phyloP scores from a whole-genome alignment of 2,888 invertebrate species.

The Alviniconcha strummeri region DNA sequence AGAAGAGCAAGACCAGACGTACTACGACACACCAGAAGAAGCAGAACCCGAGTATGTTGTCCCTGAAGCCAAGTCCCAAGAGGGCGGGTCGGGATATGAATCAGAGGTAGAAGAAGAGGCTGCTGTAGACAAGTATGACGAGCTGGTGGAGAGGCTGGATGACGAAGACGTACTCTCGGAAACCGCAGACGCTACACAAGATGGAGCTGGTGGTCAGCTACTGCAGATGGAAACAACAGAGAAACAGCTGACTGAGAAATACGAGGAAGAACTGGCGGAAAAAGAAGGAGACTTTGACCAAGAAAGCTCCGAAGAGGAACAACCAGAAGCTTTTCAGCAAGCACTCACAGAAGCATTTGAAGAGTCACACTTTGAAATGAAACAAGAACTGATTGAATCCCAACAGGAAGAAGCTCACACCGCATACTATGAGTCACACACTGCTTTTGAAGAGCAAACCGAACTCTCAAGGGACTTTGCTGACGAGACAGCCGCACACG shows the following conservation, averaged over 20 bases:
- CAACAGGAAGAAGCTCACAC: neutral
- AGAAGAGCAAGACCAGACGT: conserved; percentile 22
- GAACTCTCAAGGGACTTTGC: no score
- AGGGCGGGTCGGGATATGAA: conserved; percentile 29
- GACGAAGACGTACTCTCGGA: conserved; percentile 16
- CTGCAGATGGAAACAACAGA: conserved; percentile 22
- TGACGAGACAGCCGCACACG: no score
- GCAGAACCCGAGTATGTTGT: conserved; percentile 36
- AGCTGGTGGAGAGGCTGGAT: conserved; percentile 23
- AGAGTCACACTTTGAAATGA: neutral
- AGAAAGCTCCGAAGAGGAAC: neutral
- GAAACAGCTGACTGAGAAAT: conserved; percentile 25
- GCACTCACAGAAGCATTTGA: neutral
- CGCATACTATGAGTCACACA: no score
- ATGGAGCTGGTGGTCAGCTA: conserved; percentile 2
- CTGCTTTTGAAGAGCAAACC: no score
- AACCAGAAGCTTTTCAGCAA: neutral
- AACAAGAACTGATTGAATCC: neutral
- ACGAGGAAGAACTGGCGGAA: conserved; percentile 25
- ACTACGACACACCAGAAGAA: conserved; percentile 26
- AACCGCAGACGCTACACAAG: conserved; percentile 13
- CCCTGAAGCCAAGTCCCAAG: conserved; percentile 21
- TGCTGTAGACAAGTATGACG: conserved; percentile 21
- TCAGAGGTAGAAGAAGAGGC: conserved; percentile 24
- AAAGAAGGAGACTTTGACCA: conserved; percentile 18